These are phyloP conservation scores for Desmodus rotundus DNA, from an alignment of 2,113 vertebrate genomes.

Conservation along the genomic window DNA sequence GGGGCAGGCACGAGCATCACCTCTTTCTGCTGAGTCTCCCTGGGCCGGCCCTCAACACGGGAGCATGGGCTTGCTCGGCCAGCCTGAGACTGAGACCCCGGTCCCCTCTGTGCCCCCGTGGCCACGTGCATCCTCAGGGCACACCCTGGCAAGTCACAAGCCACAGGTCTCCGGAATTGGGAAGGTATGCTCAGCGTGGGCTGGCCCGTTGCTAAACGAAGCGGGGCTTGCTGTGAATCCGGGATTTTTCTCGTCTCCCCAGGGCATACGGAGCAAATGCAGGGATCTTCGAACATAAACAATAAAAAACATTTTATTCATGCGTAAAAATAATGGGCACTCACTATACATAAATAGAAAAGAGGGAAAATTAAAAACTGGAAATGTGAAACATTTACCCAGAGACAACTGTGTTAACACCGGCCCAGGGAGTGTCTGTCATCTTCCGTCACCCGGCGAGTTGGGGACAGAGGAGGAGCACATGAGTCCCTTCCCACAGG, in stretches of 20 bases:
- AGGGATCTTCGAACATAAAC: background rate
- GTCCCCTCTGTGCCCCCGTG: background rate
- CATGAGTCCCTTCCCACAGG: background rate
- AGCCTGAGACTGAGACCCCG: too few species aligned
- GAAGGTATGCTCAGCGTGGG: background rate
- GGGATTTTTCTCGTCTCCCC: background rate
- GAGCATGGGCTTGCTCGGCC: background rate
- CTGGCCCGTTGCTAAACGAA: background rate
- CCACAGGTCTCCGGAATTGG: background rate
- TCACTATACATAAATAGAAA: background rate
- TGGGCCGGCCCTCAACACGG: rapidly evolving
- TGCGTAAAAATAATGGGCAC: background rate
- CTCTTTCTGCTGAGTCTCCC: background rate
- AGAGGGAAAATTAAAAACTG: background rate
- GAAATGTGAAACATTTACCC: background rate
- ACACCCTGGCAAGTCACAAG: background rate
- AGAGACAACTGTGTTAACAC: background rate
- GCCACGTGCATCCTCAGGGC: background rate
- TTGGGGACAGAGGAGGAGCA: background rate
- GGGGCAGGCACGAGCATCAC: too few species aligned
- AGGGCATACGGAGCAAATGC: too few species aligned
- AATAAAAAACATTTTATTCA: background rate
- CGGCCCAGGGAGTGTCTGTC: background rate
- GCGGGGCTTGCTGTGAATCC: background rate
- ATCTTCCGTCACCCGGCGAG: background rate